Base-by-base conservation (phyloP, 2,113 vertebrate genomes). In the Hippocampus zosterae region DNA sequence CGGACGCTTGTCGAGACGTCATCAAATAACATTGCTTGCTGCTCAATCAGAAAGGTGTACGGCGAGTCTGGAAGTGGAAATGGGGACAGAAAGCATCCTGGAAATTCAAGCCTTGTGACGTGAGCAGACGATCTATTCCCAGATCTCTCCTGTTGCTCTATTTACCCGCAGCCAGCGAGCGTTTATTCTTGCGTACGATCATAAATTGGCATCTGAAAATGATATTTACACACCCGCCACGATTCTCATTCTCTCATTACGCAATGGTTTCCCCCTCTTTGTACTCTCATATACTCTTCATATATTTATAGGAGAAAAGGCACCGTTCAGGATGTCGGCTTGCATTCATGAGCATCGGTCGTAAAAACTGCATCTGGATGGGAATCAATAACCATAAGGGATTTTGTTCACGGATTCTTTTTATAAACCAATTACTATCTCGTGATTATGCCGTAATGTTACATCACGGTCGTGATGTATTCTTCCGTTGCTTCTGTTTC, bases 1-100 rank as follows among this genome's bases (percentile, higher is more conserved):
- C 72, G 70, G 46, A 72, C 56, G 72, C 61, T 44, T 41, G 63
- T 82, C 72, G 67, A 63, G 70, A 77, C 61, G 53, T 71, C 33
- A 71, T 68, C 57, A 65, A 53, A 48, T 40, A 68, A 64, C 69
- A 21, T 61, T 60, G 69, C 74, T 66, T 67, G 66, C 48, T 40
- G 15, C 52, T 64, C 61, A 50, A 81, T 81, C 53, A 37, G 48
- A 19, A 33, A 44, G 48, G 70, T 68, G 59, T 66, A 42, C 67
- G n/a, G 46, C 65, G 66, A 66, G 65, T 21, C 44, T 37, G 56
- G 62, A n/a, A 44, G 19, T 42, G 19, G n/a, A 70, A 33, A 29
- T 48, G 23, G 33, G 57, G 69, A 71, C 56, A 69, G 42, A 44
- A 44, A 13, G 33, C 33, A 37, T 37, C 70, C 56, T 42, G 7